Evolutionary conservation across 1,140 invertebrate species (phyloP).

Genomic region (Eupeodes corollae): DNA sequence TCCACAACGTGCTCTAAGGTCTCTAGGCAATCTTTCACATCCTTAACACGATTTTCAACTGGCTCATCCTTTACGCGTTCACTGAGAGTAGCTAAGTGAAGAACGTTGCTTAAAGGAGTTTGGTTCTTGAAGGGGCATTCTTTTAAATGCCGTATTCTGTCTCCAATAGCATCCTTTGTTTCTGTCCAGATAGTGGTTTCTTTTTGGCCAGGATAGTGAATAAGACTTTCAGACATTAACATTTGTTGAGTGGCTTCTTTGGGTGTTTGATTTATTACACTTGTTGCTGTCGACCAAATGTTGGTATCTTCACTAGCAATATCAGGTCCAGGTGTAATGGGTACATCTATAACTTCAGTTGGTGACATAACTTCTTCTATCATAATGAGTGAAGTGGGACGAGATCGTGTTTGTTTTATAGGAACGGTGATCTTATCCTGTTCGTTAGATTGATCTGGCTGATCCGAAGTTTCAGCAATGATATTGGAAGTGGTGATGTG

Average conservation of each 20-base stretch:
- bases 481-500: slow-evolving; percentile 33
- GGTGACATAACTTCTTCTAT: slow-evolving; percentile 41
- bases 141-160: slow-evolving; percentile 24
- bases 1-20: slow-evolving; percentile 51
- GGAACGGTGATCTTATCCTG: slow-evolving; percentile 30
- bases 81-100: slow-evolving; percentile 48
- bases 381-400: slow-evolving; percentile 35
- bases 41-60: slow-evolving; percentile 41
- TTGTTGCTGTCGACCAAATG: slow-evolving; percentile 20
- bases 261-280: slow-evolving; percentile 8
- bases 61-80: slow-evolving; percentile 43
- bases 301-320: slow-evolving; percentile 4
- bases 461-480: slow-evolving; percentile 25
- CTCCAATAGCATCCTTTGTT: slow-evolving; percentile 25
- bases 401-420: slow-evolving; percentile 17
- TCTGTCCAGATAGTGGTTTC: slow-evolving; percentile 12
- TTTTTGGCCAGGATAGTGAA: slow-evolving; percentile 23
- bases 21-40: slow-evolving; percentile 46
- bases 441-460: slow-evolving; percentile 25
- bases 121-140: slow-evolving; percentile 19
- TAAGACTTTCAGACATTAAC: slow-evolving; percentile 22
- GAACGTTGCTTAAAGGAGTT: slow-evolving; percentile 36
- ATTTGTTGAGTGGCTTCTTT: slow-evolving; percentile 18
- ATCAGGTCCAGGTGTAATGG: slow-evolving; percentile 35
- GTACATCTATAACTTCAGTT: slow-evolving; percentile 35